A percentile compares a stretch with the other conserved stretches of the same genome.
Evolutionary conservation across 2,113 vertebrate genomes (phyloP).

Genomic region (Bufo bufo): DNA sequence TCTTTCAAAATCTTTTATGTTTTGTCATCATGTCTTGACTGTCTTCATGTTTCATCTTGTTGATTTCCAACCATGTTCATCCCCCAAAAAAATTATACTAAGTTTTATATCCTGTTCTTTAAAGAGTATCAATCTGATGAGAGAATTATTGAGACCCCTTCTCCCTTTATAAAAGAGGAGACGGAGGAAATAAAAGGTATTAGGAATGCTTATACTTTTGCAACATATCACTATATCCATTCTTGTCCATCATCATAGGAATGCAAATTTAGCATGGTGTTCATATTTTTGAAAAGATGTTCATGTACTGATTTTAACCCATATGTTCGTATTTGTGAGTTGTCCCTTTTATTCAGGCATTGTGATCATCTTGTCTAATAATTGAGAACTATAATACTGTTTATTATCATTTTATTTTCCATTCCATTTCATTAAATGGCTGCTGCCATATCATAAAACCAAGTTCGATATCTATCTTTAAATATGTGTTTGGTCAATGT

Average conservation of each 20-base stretch:
- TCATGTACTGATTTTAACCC: background rate
- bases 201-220: slow-evolving; percentile 51
- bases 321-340: slow-evolving; percentile 4
- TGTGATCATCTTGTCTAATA: background rate
- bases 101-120: slow-evolving; percentile 54
- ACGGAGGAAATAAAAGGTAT: slow-evolving; percentile 80
- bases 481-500: background rate
- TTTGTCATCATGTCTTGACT: background rate
- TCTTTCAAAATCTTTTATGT: background rate
- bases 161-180: slow-evolving; percentile 73
- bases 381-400: background rate
- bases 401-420: slow-evolving; percentile 11
- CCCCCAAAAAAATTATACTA: background rate
- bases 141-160: slow-evolving; percentile 75
- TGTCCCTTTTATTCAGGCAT: slow-evolving; percentile 5
- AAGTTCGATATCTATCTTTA: background rate
- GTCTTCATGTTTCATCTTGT: background rate
- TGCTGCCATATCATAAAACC: background rate
- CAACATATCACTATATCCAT: background rate
- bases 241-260: slow-evolving; percentile 7
- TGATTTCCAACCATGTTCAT: too few species aligned
- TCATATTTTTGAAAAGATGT: background rate
- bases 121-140: slow-evolving; percentile 77
- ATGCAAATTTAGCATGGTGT: slow-evolving; percentile 17
- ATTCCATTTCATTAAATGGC: background rate